Percentiles rank a stretch among this genome's conserved stretches.
phyloP scores from a whole-genome alignment of 2,113 vertebrate genomes.

The Chinchilla lanigera region DNA sequence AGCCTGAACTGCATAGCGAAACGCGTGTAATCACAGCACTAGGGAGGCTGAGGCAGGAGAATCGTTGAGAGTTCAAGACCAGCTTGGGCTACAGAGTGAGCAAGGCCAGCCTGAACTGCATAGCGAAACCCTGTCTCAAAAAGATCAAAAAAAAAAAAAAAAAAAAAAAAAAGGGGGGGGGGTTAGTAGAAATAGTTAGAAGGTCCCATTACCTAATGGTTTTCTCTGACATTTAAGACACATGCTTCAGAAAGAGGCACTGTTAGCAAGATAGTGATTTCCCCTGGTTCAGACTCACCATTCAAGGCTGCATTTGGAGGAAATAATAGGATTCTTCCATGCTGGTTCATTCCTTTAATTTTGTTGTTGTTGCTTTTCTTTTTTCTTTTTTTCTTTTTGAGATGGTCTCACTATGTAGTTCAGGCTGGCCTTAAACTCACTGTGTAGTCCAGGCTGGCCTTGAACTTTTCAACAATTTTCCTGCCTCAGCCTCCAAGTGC shows the following conservation, averaged over 20 bases:
- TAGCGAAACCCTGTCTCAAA: too few relatives aligned
- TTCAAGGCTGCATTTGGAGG: slow-evolving; percentile 17
- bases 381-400: background rate
- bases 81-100: too few relatives aligned
- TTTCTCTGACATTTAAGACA: background rate
- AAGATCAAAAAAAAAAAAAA: too few relatives aligned
- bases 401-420: background rate
- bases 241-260: background rate
- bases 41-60: too few relatives aligned
- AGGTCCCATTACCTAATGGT: background rate
- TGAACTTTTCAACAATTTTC: background rate
- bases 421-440: background rate
- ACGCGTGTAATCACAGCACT: too few relatives aligned
- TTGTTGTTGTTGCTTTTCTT: background rate
- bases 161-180: too few relatives aligned
- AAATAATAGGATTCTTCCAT: slow-evolving; percentile 23
- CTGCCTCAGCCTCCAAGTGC: background rate
- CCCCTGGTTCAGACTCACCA: background rate
- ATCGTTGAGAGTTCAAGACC: too few relatives aligned
- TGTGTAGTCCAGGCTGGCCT: background rate
- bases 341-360: background rate
- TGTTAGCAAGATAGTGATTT: background rate
- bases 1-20: too few relatives aligned
- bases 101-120: too few relatives aligned
- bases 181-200: slow-evolving; percentile 13